Percentiles rank a stretch among this genome's conserved stretches.
Conservation (phyloP, 1,140 invertebrate genomes). For the Pollicipes pollicipes region DNA sequence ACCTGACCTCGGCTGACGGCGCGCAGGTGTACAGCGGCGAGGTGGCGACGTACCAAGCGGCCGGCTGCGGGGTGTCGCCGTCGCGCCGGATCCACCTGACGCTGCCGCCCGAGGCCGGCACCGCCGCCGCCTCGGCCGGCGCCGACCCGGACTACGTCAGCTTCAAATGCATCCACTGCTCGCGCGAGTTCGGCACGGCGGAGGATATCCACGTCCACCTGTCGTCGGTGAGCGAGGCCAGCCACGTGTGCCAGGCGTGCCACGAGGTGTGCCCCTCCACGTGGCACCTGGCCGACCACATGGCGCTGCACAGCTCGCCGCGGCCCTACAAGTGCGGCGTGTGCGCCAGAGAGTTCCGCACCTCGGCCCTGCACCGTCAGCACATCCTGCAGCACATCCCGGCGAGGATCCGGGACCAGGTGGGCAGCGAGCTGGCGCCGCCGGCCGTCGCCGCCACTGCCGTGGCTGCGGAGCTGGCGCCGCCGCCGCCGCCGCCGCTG, state of each 20-base stretch:
- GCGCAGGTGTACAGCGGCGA: not conserved
- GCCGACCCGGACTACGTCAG: not conserved
- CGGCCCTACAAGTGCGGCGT: conserved; percentile 15
- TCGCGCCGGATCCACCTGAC: not conserved
- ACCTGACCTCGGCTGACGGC: too few relatives aligned
- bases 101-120: not conserved
- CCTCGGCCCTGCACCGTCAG: not conserved
- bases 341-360: conserved; percentile 12
- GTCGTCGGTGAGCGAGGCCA: conserved; percentile 24
- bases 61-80: not conserved
- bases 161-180: conserved; percentile 29
- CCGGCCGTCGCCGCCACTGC: not conserved
- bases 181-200: conserved; percentile 30
- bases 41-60: not conserved
- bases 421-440: not conserved
- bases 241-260: conserved; percentile 52
- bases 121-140: not conserved
- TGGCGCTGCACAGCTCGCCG: conserved; percentile 16
- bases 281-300: conserved; percentile 17
- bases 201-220: conserved; percentile 32
- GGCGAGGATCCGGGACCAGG: not conserved
- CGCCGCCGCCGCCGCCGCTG: not conserved
- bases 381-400: not conserved
- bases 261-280: conserved; percentile 45
- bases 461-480: not conserved